Evolutionary conservation across 2,888 invertebrate genomes (phyloP).

Genomic region (Pterobdella sp.): DNA sequence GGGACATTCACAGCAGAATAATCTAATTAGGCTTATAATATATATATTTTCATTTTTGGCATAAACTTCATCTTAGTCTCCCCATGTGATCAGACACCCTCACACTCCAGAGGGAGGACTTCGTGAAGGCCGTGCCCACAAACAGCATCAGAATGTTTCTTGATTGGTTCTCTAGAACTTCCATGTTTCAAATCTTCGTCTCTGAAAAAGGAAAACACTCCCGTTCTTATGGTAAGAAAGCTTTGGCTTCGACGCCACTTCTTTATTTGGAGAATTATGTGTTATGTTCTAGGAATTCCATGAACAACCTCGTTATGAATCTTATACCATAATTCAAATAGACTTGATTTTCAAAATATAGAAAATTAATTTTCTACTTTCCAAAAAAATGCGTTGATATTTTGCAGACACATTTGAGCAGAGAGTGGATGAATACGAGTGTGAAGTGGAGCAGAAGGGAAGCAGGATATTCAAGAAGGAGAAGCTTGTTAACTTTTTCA

Average conservation of each 20-base stretch:
- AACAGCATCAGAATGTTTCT: conserved; percentile 61
- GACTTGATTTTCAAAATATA: no score
- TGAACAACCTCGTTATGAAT: no score
- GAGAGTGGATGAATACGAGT: conserved; percentile 38
- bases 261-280: no score
- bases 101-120: conserved; percentile 64
- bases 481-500: conserved; percentile 37
- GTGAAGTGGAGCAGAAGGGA: conserved; percentile 37
- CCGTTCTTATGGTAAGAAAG: conserved; percentile 15
- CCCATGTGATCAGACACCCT: conserved; percentile 30
- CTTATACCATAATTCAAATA: no score
- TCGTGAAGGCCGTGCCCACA: conserved; percentile 61
- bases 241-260: no score
- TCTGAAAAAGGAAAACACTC: conserved; percentile 42
- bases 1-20: no score
- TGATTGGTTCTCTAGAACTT: conserved; percentile 78
- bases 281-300: no score
- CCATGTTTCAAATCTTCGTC: conserved; percentile 69
- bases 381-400: neutral
- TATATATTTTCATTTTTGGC: no score
- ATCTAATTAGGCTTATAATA: no score
- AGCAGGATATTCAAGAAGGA: conserved; percentile 37
- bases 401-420: conserved; percentile 41
- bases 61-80: neutral
- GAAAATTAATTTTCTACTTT: conserved; percentile 15